A percentile compares a stretch with the other conserved stretches of the same genome.
phyloP scores from a whole-genome alignment of 2,113 vertebrate species.

The Pseudorectes ferrugineus region DNA sequence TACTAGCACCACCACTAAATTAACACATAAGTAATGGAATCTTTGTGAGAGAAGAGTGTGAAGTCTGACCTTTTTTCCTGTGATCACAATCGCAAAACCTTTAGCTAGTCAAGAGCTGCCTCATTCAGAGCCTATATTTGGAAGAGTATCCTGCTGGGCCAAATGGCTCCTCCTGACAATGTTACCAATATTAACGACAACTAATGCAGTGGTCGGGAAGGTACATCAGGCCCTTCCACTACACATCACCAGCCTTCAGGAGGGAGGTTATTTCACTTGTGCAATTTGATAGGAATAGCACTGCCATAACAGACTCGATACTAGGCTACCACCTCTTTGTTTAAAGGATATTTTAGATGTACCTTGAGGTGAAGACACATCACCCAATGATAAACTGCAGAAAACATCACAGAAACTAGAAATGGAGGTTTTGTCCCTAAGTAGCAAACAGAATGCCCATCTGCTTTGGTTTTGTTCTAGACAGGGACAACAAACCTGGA shows the following conservation, averaged over 20 bases:
- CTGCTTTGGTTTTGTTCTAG: background rate
- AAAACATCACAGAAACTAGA: background rate
- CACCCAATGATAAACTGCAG: background rate
- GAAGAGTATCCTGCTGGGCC: background rate
- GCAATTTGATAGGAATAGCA: background rate
- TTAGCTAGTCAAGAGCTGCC: background rate
- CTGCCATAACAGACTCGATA: background rate
- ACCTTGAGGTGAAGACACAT: background rate
- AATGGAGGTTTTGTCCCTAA: background rate
- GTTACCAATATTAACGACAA: background rate
- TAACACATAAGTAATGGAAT: background rate
- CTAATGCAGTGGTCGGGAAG: background rate
- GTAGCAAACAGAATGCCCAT: background rate
- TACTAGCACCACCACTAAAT: background rate
- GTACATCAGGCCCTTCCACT: background rate
- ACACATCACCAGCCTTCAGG: background rate
- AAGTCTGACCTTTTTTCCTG: background rate
- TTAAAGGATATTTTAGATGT: background rate
- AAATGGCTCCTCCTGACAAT: background rate
- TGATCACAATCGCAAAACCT: background rate
- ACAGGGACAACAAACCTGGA: background rate
- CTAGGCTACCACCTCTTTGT: background rate
- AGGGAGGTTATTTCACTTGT: background rate
- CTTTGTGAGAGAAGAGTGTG: background rate
- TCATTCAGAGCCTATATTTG: background rate